Evolutionary conservation across 92 coral and sea anemone species (phyloP), one percentile per base, ranked within the genome.

Genomic region (Palythoa grandis): DNA sequence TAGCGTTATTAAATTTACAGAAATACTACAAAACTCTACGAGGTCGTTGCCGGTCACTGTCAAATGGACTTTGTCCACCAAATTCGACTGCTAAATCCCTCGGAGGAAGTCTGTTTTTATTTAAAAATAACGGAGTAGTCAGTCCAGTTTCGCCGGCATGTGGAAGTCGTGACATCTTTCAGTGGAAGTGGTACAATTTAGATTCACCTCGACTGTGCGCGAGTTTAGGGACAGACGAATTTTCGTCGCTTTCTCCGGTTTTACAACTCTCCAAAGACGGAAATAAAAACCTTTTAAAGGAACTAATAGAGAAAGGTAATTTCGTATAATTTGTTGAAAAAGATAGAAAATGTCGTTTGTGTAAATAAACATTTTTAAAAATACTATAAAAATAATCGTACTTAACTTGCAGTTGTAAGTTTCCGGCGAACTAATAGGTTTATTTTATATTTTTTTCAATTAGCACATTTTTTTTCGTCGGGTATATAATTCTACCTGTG

Each of bases 131-230:
- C 84, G 98, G 98, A n/a, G 94, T 89, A 7, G 82, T 92, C 14
- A 92, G 98, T 75, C 98, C 98, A 24, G 90, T 94, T 19, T 92
- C 95, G 11, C 98, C 95, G 2, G 98, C 98, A 24, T 94, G 98
- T 91, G 93, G 91, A 35, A 79, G 83, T 43, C 93, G 82, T 7
- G 95, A 93, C 86, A 88, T 88, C 43, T 96, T 92, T 82, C 95
- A 94, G 24, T 92, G 95, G 94, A 96, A 89, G 83, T 96, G 98
- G 98, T 90, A 79, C 19, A 94, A 94, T 82, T 79, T 94, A 52
- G 98, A 94, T 74, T 94, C 98, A 1, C 98, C 98, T 8, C 88
- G 73, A 69, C 86, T 94, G 12, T 92, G 94, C 19, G 95, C 95
- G 2, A 94, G 94, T 74, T 86, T 94, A 52, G 98, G 98, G 8